A percentile compares a stretch with the other conserved stretches of the same genome.
phyloP scores from a whole-genome alignment of 1,140 invertebrate species.

The Mylabris phalerata region DNA sequence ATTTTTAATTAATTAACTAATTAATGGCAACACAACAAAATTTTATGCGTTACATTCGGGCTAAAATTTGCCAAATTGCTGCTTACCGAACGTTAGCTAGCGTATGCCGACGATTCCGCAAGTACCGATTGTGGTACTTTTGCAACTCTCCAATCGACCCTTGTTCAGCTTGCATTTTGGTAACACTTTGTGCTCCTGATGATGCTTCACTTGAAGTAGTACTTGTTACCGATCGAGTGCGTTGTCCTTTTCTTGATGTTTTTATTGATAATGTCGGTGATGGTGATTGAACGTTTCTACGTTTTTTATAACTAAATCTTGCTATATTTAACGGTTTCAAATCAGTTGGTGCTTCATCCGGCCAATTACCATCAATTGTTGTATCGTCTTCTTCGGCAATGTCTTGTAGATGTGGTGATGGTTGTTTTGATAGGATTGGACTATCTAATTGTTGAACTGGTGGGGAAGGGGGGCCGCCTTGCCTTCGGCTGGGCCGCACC shows the following conservation, averaged over 20 bases:
- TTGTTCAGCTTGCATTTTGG: slow-evolving; percentile 81
- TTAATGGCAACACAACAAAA: too few species aligned
- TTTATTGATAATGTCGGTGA: slow-evolving; percentile 39
- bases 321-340: slow-evolving; percentile 27
- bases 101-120: slow-evolving; percentile 75
- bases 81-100: slow-evolving; percentile 82
- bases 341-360: slow-evolving; percentile 25
- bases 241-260: slow-evolving; percentile 26
- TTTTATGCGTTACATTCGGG: too few species aligned
- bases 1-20: too few species aligned
- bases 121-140: slow-evolving; percentile 74
- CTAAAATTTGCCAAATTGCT: not conserved
- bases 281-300: slow-evolving; percentile 33
- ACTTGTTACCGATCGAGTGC: slow-evolving; percentile 30
- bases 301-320: slow-evolving; percentile 31
- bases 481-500: slow-evolving; percentile 40
- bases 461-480: slow-evolving; percentile 33
- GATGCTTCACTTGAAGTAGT: slow-evolving; percentile 30
- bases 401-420: slow-evolving; percentile 38
- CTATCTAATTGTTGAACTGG: slow-evolving; percentile 24
- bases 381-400: slow-evolving; percentile 35
- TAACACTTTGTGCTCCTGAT: slow-evolving; percentile 38
- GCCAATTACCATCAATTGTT: slow-evolving; percentile 7
- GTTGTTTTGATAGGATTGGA: slow-evolving; percentile 17
- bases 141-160: slow-evolving; percentile 80